Evolutionary conservation across 2,797 vertebrate genomes (phyloP).

Genomic region (Sebastes steindachneri): DNA sequence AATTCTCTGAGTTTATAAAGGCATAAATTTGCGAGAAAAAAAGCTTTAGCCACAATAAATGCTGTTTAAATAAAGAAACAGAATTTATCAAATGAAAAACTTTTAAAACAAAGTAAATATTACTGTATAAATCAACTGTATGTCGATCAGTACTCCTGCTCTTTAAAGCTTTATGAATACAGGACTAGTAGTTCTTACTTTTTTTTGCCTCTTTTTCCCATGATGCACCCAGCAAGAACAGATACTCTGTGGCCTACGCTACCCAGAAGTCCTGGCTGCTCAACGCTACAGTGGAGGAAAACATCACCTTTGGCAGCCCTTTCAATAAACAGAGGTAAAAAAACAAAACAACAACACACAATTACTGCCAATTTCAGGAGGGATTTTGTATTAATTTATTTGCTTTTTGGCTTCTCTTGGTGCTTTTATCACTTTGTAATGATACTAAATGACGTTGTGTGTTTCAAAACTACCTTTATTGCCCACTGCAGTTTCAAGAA

Average conservation of each 20-base stretch:
- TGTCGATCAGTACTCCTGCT: constrained; percentile 56
- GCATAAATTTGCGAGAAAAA: too few relatives aligned
- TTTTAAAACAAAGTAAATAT: background rate
- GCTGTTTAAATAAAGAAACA: background rate
- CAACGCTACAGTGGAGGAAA: constrained; percentile 97
- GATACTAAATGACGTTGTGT: too few relatives aligned
- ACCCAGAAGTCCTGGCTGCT: constrained; percentile 98
- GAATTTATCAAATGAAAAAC: background rate
- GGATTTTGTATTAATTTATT: background rate
- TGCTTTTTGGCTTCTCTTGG: background rate
- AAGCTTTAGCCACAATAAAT: background rate
- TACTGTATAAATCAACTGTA: background rate
- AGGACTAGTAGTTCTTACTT: constrained; percentile 17
- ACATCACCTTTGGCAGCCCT: constrained; percentile 96
- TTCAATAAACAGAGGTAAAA: constrained; percentile 93
- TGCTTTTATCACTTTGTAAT: background rate
- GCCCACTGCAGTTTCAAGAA: background rate
- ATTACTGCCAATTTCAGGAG: too few relatives aligned
- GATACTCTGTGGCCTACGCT: constrained; percentile 95
- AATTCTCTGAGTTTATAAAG: too few relatives aligned
- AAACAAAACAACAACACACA: background rate
- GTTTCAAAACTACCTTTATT: background rate
- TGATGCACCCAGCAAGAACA: constrained; percentile 86
- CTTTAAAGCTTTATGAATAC: constrained; percentile 46
- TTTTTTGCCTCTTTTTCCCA: constrained; percentile 40